A percentile compares a stretch with the other conserved stretches of the same genome.
Evolutionary conservation across 2,797 vertebrate genomes (phyloP).

Genomic region (Selene dorsalis): DNA sequence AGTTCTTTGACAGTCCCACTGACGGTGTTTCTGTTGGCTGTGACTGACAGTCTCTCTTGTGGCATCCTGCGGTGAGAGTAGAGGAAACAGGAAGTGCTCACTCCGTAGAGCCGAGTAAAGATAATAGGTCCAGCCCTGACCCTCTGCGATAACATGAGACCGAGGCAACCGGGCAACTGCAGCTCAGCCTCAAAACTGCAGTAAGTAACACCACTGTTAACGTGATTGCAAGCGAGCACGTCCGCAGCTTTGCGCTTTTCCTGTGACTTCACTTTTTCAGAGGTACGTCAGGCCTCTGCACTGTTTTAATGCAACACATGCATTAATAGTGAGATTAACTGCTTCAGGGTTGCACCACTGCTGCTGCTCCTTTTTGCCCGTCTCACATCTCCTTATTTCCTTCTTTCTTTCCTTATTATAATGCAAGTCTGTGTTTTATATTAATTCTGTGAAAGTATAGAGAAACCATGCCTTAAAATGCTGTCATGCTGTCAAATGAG

Average conservation of each 20-base stretch:
- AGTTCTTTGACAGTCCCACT: slow-evolving; percentile 39
- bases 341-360: neutral
- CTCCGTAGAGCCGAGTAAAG: slow-evolving; percentile 67
- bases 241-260: neutral
- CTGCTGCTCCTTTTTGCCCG: neutral
- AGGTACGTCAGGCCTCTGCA: neutral
- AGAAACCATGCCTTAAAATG: too few relatives aligned
- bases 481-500: too few relatives aligned
- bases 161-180: slow-evolving; percentile 25
- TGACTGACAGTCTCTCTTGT: slow-evolving; percentile 65
- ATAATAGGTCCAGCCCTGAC: slow-evolving; percentile 78
- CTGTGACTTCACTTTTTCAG: slow-evolving; percentile 16
- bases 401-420: neutral
- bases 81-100: slow-evolving; percentile 81
- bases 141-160: slow-evolving; percentile 67
- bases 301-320: neutral
- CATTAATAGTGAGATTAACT: neutral
- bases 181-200: slow-evolving; percentile 31
- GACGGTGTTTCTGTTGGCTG: slow-evolving; percentile 59
- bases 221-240: slow-evolving; percentile 1
- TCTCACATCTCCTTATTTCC: neutral
- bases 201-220: slow-evolving; percentile 37
- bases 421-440: too few relatives aligned
- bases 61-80: slow-evolving; percentile 72
- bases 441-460: too few relatives aligned